phyloP scores from a whole-genome alignment of 2,888 invertebrate species.

The Eumacrocentrus americanus region DNA sequence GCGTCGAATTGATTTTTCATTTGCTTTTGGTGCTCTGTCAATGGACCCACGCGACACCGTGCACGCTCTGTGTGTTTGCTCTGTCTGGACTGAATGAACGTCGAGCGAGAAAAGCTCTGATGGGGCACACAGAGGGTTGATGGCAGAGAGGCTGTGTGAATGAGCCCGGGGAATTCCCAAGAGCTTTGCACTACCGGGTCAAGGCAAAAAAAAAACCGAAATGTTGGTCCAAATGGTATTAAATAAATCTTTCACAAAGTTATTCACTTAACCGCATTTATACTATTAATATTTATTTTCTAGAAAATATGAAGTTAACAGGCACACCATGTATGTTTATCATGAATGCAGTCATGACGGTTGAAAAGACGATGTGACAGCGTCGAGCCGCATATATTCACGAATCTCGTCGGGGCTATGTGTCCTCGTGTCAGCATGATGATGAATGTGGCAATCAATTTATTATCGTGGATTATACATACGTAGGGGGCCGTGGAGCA shows the following conservation, averaged over 20 bases:
- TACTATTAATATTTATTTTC: neutral
- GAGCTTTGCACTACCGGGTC: neutral
- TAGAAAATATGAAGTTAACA: neutral
- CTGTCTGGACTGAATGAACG: conserved; percentile 46
- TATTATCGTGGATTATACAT: conserved; percentile 37
- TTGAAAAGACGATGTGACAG: conserved; percentile 7
- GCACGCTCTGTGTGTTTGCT: conserved; percentile 42
- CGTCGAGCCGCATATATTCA: neutral
- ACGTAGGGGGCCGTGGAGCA: neutral
- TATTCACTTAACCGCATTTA: neutral
- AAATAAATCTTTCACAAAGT: neutral
- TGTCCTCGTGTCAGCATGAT: conserved; percentile 28
- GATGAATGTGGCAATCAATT: conserved; percentile 40
- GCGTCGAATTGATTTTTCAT: conserved; percentile 53
- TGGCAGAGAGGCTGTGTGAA: neutral
- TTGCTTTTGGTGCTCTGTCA: conserved; percentile 34
- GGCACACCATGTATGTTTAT: neutral
- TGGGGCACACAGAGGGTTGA: neutral
- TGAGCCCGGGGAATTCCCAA: neutral
- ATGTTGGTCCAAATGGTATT: neutral
- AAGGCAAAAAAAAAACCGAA: neutral
- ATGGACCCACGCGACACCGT: conserved; percentile 10
- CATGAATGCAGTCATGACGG: neutral
- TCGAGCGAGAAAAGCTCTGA: neutral
- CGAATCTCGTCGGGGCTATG: neutral